These are phyloP conservation scores for Gastrophryne carolinensis DNA, from an alignment of 2,797 vertebrate species.

Conservation along the genomic window DNA sequence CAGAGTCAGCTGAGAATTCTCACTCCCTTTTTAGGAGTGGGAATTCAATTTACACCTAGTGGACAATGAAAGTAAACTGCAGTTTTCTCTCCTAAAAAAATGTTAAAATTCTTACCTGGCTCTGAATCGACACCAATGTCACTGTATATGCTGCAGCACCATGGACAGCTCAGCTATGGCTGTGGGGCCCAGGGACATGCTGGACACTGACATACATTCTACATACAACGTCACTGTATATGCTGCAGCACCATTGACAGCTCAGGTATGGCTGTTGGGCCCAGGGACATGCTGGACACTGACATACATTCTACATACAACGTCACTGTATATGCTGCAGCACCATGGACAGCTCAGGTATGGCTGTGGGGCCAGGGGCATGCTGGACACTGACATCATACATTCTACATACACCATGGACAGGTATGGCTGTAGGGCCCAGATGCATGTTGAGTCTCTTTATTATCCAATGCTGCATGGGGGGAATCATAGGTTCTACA, in stretches of 20 bases:
- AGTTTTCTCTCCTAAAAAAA: no score
- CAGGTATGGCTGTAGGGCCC: background rate
- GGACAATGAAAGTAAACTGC: no score
- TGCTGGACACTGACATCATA: background rate
- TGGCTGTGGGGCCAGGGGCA: background rate
- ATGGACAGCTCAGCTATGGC: background rate
- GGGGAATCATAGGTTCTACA: background rate
- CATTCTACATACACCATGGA: background rate
- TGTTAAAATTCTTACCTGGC: no score
- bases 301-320: background rate
- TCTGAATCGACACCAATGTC: no score
- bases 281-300: background rate
- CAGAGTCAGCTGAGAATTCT: no score
- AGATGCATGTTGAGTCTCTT: background rate
- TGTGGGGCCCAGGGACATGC: background rate
- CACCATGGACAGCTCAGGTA: background rate
- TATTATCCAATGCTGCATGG: no score
- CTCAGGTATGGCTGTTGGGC: slow-evolving; percentile 76
- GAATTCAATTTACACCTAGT: no score
- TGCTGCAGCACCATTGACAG: slow-evolving; percentile 97
- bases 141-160: background rate
- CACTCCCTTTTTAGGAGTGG: no score
- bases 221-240: no score
- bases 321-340: background rate
- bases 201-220: no score